Base-by-base conservation (phyloP, 2,113 vertebrate genomes). In the Hippocampus barbouri region DNA sequence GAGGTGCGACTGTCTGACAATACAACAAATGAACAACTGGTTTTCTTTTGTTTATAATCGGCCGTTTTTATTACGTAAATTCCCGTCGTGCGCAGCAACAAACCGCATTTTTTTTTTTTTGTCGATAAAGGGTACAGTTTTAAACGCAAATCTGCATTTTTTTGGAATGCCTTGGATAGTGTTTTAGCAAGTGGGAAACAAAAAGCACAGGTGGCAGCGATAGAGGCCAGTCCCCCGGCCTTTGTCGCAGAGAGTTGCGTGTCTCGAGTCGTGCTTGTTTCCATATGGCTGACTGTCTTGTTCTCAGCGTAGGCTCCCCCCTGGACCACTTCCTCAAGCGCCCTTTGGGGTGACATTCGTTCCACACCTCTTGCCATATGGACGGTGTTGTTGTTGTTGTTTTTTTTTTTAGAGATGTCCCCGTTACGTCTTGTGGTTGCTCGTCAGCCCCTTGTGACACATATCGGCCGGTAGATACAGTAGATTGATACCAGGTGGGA, bases 191-290 rank as follows among this genome's bases (percentile, higher is more conserved):
- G 34, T 38, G 34, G 34, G 34, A 38, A 51, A 16, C 16, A 4
- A 51, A 12, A 75, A 87, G 87, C 88, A 93, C 95, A 95, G 94
- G 96, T 97, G 95, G 93, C 86, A 91, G 85, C 91, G 90, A 95
- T 94, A 88, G 93, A 94, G 94, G 94, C 93, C 93, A 92, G 86
- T 94, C 94, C 95, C 95, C 94, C 80, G 93, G 95, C 95, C 95
- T 93, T 92, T 94, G 93, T 95, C 86, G 89, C 92, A 89, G 89
- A 89, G 89, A 94, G 90, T 92, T 90, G 91, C 94, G 93, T 93
- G 94, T 93, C 93, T 95, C 94, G 95, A 94, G 94, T 90, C 81
- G 91, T 92, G 93, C 93, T 91, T 91, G 88, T 83, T 79, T 94
- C 95, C 96, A 95, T 96, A 95, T 96, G 95, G 95, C 91, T 75